Evolutionary conservation across 2,113 vertebrate genomes (phyloP).

Genomic region (Collichthys lucidus): DNA sequence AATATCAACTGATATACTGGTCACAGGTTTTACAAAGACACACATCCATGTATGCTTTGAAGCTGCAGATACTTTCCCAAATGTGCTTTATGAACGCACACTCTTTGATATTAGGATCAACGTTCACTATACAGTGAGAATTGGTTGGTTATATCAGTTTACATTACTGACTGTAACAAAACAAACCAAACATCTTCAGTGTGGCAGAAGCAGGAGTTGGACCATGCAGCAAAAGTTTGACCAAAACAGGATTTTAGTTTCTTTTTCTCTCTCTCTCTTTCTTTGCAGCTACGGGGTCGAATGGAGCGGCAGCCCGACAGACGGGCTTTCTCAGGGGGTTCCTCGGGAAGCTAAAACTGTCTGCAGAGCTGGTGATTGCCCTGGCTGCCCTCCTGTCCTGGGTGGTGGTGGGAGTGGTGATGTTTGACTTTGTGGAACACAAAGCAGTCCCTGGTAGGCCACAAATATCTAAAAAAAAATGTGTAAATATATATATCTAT

Average conservation of each 20-base stretch:
- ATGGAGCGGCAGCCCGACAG: conserved; percentile 78
- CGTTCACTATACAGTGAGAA: background rate
- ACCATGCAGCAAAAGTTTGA: background rate
- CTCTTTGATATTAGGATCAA: background rate
- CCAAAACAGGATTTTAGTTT: background rate
- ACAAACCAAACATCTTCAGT: background rate
- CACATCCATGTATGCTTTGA: background rate
- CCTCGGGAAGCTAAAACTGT: conserved; percentile 88
- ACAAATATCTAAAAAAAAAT: background rate
- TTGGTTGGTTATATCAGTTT: background rate
- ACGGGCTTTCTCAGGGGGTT: conserved; percentile 83
- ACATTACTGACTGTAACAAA: background rate
- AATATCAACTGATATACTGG: background rate
- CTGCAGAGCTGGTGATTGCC: conserved; percentile 93
- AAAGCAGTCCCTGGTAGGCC: conserved; percentile 90
- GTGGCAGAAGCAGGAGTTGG: background rate
- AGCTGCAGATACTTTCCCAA: background rate
- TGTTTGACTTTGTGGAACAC: conserved; percentile 97
- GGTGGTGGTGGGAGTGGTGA: conserved; percentile 92
- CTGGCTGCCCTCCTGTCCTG: conserved; percentile 92
- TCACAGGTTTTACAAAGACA: too few relatives aligned
- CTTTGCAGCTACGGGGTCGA: conserved; percentile 81
- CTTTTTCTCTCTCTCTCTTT: conserved; percentile 36
- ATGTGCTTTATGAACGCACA: background rate
- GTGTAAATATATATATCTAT: background rate